Conservation (phyloP, 2,113 vertebrate genomes). For the Gasterosteus aculeatus region DNA sequence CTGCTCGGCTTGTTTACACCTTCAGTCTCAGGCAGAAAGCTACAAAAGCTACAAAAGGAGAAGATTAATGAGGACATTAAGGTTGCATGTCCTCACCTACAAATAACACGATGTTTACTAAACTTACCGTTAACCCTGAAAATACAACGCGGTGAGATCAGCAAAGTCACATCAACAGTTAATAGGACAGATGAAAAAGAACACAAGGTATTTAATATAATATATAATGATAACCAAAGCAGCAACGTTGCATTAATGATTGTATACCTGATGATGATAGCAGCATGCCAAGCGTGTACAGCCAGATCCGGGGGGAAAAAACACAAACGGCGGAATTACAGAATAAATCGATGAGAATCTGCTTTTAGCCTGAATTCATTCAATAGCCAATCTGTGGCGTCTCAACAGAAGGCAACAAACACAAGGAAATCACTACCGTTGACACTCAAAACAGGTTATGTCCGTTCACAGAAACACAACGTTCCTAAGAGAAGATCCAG, state of each 20-base stretch:
- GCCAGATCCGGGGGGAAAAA: slow-evolving; percentile 8
- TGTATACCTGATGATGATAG: slow-evolving; percentile 65
- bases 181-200: background rate
- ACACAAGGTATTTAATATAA: background rate
- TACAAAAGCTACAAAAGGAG: background rate
- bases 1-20: background rate
- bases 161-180: background rate
- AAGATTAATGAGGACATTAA: background rate
- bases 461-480: background rate
- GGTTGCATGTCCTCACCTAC: background rate
- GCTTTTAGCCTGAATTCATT: background rate
- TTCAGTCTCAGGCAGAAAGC: background rate
- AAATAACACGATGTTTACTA: background rate
- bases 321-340: slow-evolving; percentile 20
- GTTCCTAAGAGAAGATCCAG: background rate
- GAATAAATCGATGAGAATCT: background rate
- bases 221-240: background rate
- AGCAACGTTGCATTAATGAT: background rate
- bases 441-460: background rate
- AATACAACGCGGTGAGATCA: background rate
- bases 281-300: slow-evolving; percentile 52
- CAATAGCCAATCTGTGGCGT: background rate
- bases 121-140: background rate
- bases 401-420: background rate
- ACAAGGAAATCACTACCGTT: slow-evolving; percentile 23